These are phyloP conservation scores for Phocoena sinus DNA, from an alignment of 2,113 vertebrate genomes.

Conservation along the genomic window DNA sequence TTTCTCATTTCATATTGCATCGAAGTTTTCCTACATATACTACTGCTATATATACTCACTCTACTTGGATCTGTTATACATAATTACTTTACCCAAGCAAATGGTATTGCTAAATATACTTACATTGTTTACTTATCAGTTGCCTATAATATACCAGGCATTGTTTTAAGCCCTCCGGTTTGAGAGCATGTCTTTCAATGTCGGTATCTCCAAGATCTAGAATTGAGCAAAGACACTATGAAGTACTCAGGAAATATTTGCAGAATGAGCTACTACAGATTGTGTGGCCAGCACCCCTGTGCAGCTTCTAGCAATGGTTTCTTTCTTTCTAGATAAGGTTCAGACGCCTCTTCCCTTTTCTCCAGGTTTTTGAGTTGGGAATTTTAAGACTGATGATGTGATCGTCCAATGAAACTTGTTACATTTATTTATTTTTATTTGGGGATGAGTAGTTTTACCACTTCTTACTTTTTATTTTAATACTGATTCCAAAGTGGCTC, in stretches of 20 bases:
- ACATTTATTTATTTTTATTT: background rate
- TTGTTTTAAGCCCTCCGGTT: background rate
- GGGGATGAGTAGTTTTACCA: background rate
- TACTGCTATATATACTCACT: too few species aligned
- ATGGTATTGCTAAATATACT: background rate
- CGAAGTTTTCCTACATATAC: rapidly evolving
- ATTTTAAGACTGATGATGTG: background rate
- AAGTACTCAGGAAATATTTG: background rate
- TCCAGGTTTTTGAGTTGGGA: background rate
- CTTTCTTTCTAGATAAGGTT: background rate
- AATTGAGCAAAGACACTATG: background rate
- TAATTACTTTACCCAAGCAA: background rate
- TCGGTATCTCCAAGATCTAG: background rate
- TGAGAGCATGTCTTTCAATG: background rate
- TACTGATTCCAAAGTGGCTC: background rate
- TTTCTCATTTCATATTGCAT: background rate
- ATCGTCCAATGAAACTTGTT: background rate
- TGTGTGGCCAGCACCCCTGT: rapidly evolving
- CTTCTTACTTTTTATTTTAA: background rate
- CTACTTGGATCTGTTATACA: background rate
- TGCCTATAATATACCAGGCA: background rate
- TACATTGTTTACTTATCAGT: background rate
- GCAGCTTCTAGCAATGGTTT: background rate
- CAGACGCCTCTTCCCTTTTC: rapidly evolving
- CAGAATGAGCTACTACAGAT: rapidly evolving